Conservation (phyloP, 2,797 vertebrate species). For the Falco berigora region DNA sequence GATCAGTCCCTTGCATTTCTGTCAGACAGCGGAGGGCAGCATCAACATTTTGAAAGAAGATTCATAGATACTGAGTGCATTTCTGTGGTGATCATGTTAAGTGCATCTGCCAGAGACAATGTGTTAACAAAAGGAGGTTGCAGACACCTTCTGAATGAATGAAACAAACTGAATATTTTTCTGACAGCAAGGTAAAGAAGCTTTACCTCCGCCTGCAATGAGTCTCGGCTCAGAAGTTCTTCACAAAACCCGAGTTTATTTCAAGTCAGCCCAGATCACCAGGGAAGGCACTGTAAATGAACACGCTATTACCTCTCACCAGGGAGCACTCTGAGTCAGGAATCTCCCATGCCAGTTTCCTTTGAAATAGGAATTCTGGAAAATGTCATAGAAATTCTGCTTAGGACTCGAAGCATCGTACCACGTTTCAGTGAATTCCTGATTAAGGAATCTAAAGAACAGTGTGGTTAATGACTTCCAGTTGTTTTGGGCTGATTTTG, state of each 20-base stretch:
- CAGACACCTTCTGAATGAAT: background rate
- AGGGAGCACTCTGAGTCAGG: background rate
- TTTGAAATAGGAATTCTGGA: background rate
- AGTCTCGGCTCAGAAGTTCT: background rate
- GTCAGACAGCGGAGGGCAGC: background rate
- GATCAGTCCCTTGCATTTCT: background rate
- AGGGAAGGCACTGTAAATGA: background rate
- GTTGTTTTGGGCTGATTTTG: background rate
- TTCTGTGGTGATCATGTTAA: background rate
- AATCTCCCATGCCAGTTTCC: background rate
- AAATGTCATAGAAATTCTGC: background rate
- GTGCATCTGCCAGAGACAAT: background rate
- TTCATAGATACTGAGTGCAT: background rate
- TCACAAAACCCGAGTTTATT: background rate
- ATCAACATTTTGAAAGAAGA: background rate
- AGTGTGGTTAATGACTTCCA: background rate
- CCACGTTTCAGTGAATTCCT: background rate
- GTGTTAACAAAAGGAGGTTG: background rate
- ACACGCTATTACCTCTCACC: background rate
- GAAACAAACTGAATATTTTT: background rate
- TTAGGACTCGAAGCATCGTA: background rate
- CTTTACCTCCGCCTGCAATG: background rate
- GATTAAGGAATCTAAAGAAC: background rate
- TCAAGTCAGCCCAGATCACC: background rate
- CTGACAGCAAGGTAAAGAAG: background rate